Evolutionary conservation across 2,888 invertebrate species (phyloP), one percentile per base, ranked within the genome.

Genomic region (Rotaria sp.): DNA sequence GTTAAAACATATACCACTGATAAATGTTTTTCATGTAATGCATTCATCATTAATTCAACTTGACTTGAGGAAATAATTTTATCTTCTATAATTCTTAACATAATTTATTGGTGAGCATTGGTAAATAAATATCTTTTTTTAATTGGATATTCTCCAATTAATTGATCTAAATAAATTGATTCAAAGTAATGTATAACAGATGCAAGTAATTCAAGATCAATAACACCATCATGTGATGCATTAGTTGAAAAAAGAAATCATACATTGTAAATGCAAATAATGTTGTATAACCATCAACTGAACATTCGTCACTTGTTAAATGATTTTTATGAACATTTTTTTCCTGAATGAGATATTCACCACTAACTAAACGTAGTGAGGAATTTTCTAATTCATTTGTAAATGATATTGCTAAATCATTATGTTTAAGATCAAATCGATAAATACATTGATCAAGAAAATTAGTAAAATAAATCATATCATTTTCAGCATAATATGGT

Each of bases 121-220:
- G 89, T 11, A 88, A 85, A 87, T 90, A 91, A 10, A 89, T 87
- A 48, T 88, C 86, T n/a, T 84, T 88, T 88, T 41, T 88, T 84
- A 2, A 89, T 89, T 21, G 85, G 57, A 84, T 48, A 86, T 24
- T 87, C 88, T 18, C 90, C 91, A 48, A 92, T 88, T 18, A 92
- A 88, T 1, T 84, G 87, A 87, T 90, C 90, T 85, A 90, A 88
- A 88, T 92, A 92, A 45, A 90, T 89, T 84, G 90, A 89, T 88
- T 92, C 92, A 89, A 92, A 91, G 88, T 92, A 92, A 88, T 92
- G 92, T 5, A 91, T 91, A 80, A 91, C 91, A 38, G 88, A 84
- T 52, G 89, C 89, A 86, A 92, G 88, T 5, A 89, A 89, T 41
- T 89, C 89, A 55, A 92, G 88, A 88, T 92, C 92, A n/a, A 89